Evolutionary conservation across 2,888 invertebrate species (phyloP), one percentile per base, ranked within the genome.

Genomic region (Lamellibrachia satsuma): DNA sequence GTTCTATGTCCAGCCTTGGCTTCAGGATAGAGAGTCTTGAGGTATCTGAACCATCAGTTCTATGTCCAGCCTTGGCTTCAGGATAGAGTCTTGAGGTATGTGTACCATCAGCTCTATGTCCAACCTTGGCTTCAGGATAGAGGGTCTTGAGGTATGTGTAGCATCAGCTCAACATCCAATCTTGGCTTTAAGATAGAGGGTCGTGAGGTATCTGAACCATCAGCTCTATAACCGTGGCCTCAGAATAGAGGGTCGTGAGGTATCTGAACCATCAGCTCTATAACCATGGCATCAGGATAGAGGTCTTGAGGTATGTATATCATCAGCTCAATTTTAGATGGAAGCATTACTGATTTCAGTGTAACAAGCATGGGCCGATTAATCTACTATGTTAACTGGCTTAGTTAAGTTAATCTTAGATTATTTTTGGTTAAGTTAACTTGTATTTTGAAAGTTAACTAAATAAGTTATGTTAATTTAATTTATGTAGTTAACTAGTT

Each of bases 141-240:
- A 96, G 92, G 96, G 96, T 52, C 3, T 52, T 39, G 52, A 91
- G 52, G 55, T 52, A 52, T 8, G 55, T 91, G 15, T 52, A 11
- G 2, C 52, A 95, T 96, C 94, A 96, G 96, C 93, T 96, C 96
- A 4, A 96, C 96, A 6, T 94, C 95, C 52, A 95, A 94, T n/a
- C 94, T 96, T 22, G 96, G 96, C 91, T 96, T 96, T 94, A 93
- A 96, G 90, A 96, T 96, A 90, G 96, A 96, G 93, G 96, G 96
- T 22, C 15, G 15, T 75, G 75, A 75, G 75, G 75, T 75, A 75
- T 11, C 22, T 75, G 22, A 22, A 6, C 6, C 75, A 75, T 22
- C 22, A 60, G 15, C 9, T 55, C 55, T 55, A 55, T 9, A 15
- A 60, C 60, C 60, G 0, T 60, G 15, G 60, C 60, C 22, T 15